Evolutionary conservation across 2,888 invertebrate genomes (phyloP).

Genomic region (Mimachlamys varia): DNA sequence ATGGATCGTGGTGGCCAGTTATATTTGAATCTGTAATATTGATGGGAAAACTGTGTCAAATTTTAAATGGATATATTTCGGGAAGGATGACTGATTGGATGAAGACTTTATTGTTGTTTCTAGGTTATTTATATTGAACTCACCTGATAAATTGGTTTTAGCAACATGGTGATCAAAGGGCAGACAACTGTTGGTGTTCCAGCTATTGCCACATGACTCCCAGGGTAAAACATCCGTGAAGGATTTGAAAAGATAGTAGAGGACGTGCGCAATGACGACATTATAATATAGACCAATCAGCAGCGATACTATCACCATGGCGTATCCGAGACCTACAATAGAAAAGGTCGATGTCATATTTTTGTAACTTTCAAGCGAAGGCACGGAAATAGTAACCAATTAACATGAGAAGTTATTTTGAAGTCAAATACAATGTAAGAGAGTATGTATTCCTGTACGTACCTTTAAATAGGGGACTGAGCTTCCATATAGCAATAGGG

Average conservation of each 20-base stretch:
- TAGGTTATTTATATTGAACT: neutral
- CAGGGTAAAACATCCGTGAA: constrained; percentile 79
- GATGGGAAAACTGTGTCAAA: neutral
- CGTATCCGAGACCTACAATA: constrained; percentile 78
- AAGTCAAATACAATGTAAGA: neutral
- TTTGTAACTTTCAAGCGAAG: neutral
- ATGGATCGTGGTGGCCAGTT: neutral
- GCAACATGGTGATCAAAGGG: constrained; percentile 19
- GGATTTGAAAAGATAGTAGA: constrained; percentile 79
- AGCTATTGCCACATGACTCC: constrained; percentile 77
- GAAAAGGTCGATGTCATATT: neutral
- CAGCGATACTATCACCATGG: constrained; percentile 78
- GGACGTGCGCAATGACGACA: constrained; percentile 79
- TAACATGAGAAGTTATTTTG: neutral
- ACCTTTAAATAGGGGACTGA: constrained; percentile 80
- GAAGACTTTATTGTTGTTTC: too few species aligned
- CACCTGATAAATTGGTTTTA: neutral
- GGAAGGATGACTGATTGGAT: neutral
- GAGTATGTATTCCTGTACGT: constrained; percentile 36
- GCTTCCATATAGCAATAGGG: constrained; percentile 79
- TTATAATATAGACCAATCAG: constrained; percentile 80
- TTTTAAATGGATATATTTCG: neutral
- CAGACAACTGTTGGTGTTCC: constrained; percentile 77
- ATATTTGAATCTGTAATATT: neutral
- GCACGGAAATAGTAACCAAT: neutral